Evolutionary conservation across 1,140 invertebrate species (phyloP), one percentile per base, ranked within the genome.

Genomic region (Myzus persicae): DNA sequence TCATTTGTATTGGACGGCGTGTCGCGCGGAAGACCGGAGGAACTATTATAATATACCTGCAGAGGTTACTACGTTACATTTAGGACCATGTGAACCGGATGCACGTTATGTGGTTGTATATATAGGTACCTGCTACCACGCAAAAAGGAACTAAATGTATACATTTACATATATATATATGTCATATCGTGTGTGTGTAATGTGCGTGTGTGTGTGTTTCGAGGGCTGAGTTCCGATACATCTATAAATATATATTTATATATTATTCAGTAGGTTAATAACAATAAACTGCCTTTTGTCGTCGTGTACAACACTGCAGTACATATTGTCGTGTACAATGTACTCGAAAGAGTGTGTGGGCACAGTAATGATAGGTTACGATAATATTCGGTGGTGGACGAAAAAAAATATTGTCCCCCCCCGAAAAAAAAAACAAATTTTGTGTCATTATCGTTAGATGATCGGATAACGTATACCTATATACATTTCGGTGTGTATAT

Each of bases 301-400:
- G 84, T 85, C 40, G 40, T 85, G 22, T 44, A 7, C 81, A 67
- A 31, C 24, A 31, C 24, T n/a, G 59, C 9, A 67, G 42, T n/a
- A 67, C 18, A 40, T 84, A 40, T 22, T 84, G 38, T 84, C 31
- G 20, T 40, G 36, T 42, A 31, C 59, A 76, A n/a, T 42, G 24
- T 42, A 26, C 40, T 31, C 40, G 26, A 5, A n/a, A 76, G 4
- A 76, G 31, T n/a, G 31, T n/a, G 59, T 31, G 22, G 22, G 82
- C 82, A 85, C 82, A 42, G 38, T 85, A 85, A 85, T 85, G 40
- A 85, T 85, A 85, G 84, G 84, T 85, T 85, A 85, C 26, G 84
- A 44, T 3, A 14, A n/a, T 85, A 42, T 85, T 85, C 84, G 84
- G 84, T 42, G 42, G 84, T 85, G 82, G 40, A 11, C 40, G 38